These are phyloP conservation scores for Virgularia gustaviana DNA, from an alignment of 92 coral and sea anemone species.

Conservation along the genomic window DNA sequence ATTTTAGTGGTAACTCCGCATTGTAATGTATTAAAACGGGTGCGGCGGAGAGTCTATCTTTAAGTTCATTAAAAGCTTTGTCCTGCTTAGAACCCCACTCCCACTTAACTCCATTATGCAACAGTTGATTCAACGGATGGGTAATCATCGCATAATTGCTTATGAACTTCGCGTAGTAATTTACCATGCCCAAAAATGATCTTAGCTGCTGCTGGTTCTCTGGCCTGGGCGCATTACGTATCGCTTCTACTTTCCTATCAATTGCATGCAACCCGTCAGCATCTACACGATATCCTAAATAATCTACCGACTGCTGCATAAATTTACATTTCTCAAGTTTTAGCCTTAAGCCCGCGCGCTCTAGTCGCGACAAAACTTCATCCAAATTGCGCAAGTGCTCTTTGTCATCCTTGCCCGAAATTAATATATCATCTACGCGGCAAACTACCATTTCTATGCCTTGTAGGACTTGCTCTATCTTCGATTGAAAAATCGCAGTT, in stretches of 20 bases:
- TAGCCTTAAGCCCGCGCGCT: neutral
- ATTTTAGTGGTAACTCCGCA: conserved; percentile 23
- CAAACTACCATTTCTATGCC: conserved; percentile 20
- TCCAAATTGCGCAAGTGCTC: neutral
- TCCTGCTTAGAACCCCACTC: conserved; percentile 28
- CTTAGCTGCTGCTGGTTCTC: conserved; percentile 43
- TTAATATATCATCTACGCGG: neutral
- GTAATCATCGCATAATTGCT: conserved; percentile 47
- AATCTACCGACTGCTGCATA: conserved; percentile 15
- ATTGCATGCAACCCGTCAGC: conserved; percentile 48
- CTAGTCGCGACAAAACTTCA: neutral
- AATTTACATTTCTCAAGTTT: neutral
- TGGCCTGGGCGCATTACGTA: conserved; percentile 47
- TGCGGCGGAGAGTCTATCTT: conserved; percentile 34
- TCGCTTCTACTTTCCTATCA: conserved; percentile 48
- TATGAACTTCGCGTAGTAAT: conserved; percentile 45
- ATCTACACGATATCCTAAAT: conserved; percentile 49
- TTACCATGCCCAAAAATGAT: conserved; percentile 41
- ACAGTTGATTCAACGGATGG: conserved; percentile 48
- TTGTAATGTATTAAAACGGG: conserved; percentile 42
- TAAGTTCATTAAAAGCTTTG: conserved; percentile 27
- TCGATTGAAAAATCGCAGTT: conserved; percentile 46
- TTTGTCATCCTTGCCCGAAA: neutral
- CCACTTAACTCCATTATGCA: conserved; percentile 37
- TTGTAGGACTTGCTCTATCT: conserved; percentile 30